These are phyloP conservation scores for Caenorhabditis becei DNA, from an alignment of 2,888 invertebrate species.

Conservation along the genomic window DNA sequence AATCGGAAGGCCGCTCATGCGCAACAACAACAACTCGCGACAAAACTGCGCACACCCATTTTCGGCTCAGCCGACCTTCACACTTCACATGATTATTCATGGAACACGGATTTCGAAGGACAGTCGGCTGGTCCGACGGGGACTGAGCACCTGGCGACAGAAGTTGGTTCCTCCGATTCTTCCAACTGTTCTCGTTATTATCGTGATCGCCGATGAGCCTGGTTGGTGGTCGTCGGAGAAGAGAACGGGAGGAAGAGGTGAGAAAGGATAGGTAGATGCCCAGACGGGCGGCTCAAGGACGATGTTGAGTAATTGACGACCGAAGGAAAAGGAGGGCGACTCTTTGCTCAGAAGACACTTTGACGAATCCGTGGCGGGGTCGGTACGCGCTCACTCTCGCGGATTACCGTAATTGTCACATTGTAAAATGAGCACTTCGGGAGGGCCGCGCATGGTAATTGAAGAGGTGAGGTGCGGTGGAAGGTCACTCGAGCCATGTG, in stretches of 20 bases:
- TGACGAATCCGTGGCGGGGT: not conserved
- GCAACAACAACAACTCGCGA: slow-evolving; percentile 56
- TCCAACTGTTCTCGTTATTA: slow-evolving; percentile 1
- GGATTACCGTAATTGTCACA: slow-evolving; percentile 39
- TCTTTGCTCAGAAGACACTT: slow-evolving; percentile 38
- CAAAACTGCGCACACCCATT: slow-evolving; percentile 48
- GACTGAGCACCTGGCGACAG: slow-evolving; percentile 31
- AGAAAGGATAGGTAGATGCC: slow-evolving; percentile 20
- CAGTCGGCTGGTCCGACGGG: not conserved
- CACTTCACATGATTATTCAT: slow-evolving; percentile 50
- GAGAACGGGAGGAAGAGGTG: slow-evolving; percentile 18
- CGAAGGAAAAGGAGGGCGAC: slow-evolving; percentile 4
- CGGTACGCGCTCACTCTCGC: slow-evolving; percentile 8
- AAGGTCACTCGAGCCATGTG: slow-evolving; percentile 50
- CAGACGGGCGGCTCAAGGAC: slow-evolving; percentile 34
- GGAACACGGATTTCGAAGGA: slow-evolving; percentile 22
- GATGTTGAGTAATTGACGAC: slow-evolving; percentile 46
- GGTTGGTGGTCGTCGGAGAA: not conserved
- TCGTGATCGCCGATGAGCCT: slow-evolving; percentile 40
- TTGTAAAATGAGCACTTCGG: slow-evolving; percentile 55
- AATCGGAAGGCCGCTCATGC: slow-evolving; percentile 56
- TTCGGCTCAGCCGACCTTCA: slow-evolving; percentile 56
- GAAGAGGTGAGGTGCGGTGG: slow-evolving; percentile 38
- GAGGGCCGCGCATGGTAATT: slow-evolving; percentile 47
- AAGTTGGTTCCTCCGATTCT: not conserved